These are phyloP conservation scores for Syngnathus rostellatus DNA, from an alignment of 2,797 vertebrate species.

Conservation along the genomic window DNA sequence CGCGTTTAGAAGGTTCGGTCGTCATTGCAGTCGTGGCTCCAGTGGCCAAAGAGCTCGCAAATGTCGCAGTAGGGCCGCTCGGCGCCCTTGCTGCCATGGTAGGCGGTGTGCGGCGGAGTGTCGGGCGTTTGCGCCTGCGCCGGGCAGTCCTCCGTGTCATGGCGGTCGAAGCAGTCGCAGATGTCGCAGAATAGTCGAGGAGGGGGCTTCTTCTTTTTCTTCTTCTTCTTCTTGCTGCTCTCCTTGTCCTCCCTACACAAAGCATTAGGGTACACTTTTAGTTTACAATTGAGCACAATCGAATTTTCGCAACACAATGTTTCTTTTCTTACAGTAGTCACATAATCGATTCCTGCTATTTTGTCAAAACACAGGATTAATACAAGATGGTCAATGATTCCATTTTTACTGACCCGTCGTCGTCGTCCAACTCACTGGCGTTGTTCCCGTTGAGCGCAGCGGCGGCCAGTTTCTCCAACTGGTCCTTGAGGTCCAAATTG, in stretches of 20 bases:
- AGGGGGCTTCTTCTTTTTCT: constrained; percentile 81
- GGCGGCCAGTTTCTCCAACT: constrained; percentile 88
- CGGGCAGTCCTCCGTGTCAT: constrained; percentile 95
- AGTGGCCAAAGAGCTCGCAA: constrained; percentile 95
- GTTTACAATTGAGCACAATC: neutral
- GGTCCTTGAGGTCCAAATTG: constrained; percentile 81
- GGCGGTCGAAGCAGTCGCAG: constrained; percentile 94
- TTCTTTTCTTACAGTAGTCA: too few relatives aligned
- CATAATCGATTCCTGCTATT: too few relatives aligned
- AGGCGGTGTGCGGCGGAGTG: constrained; percentile 83
- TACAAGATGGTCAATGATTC: too few relatives aligned
- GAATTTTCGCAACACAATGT: too few relatives aligned
- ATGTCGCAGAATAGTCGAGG: constrained; percentile 96
- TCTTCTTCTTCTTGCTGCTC: constrained; percentile 83
- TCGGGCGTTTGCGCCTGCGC: constrained; percentile 85
- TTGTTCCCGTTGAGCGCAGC: constrained; percentile 88
- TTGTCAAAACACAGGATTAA: too few relatives aligned
- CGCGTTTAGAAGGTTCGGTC: constrained; percentile 87
- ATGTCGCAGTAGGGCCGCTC: constrained; percentile 91
- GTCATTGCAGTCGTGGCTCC: constrained; percentile 86
- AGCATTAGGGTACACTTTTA: neutral
- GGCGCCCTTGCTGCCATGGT: constrained; percentile 83
- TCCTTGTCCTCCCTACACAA: constrained; percentile 51
- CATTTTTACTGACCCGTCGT: constrained; percentile 66
- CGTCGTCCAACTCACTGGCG: constrained; percentile 74